phyloP scores from a whole-genome alignment of 2,113 vertebrate genomes.

The Hemichromis elongatus region DNA sequence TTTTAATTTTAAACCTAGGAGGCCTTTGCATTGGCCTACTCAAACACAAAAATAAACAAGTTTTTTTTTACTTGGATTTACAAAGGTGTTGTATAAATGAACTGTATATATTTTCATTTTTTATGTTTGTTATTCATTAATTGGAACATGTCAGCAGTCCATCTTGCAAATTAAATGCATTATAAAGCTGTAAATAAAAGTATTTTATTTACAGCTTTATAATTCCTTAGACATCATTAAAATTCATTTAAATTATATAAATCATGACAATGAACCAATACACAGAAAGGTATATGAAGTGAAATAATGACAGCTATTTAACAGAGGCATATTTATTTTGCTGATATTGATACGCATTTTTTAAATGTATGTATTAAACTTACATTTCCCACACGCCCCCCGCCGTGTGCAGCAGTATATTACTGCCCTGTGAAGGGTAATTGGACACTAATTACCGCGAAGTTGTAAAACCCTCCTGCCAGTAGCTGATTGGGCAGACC shows the following conservation, averaged over 20 bases:
- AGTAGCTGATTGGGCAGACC: constrained; percentile 57
- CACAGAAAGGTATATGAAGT: not conserved
- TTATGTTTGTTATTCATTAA: not conserved
- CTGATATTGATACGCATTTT: not conserved
- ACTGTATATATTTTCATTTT: not conserved
- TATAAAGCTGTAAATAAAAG: fast-evolving
- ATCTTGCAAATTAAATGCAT: not conserved
- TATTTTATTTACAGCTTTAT: not conserved
- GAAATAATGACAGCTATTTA: not conserved
- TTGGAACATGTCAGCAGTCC: fast-evolving
- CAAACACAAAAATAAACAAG: not conserved
- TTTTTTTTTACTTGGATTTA: not conserved
- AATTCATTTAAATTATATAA: not conserved
- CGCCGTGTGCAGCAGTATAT: not conserved
- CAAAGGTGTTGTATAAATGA: not conserved
- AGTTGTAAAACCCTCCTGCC: constrained; percentile 60
- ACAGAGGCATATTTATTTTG: not conserved
- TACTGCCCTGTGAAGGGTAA: constrained; percentile 33
- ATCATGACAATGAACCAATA: fast-evolving
- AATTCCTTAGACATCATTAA: not conserved
- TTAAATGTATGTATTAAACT: not conserved
- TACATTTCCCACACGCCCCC: not conserved
- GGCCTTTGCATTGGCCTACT: too few relatives aligned
- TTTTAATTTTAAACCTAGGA: not conserved
- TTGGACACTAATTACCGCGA: constrained; percentile 61